These are phyloP conservation scores for Psylliodes chrysocephalus DNA, from an alignment of 2,888 invertebrate genomes.

Conservation along the genomic window DNA sequence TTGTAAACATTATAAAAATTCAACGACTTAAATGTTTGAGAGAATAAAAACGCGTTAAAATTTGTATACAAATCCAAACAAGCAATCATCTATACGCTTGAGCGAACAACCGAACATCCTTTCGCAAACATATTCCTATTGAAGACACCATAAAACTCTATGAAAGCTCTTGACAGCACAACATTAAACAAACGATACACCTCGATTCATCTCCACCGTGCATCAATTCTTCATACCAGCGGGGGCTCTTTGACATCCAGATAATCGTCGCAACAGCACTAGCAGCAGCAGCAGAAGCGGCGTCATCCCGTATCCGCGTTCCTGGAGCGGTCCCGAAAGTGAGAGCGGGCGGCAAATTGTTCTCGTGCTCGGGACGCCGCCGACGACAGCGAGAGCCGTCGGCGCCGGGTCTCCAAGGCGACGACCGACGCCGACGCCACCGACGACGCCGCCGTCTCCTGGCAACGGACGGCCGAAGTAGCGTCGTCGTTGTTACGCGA, in stretches of 20 bases:
- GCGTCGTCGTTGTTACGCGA: slow-evolving; percentile 7
- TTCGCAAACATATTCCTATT: too few species aligned
- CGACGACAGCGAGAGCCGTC: slow-evolving; percentile 58
- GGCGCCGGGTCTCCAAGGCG: slow-evolving; percentile 69
- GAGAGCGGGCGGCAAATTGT: slow-evolving; percentile 34
- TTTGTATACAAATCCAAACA: too few species aligned
- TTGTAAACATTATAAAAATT: too few species aligned
- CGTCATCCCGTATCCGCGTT: background rate
- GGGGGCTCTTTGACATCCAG: background rate
- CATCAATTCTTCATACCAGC: background rate
- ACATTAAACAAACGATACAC: background rate
- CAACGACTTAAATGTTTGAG: too few species aligned
- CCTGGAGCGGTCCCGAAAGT: slow-evolving; percentile 38
- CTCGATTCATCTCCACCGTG: background rate
- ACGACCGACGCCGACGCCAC: slow-evolving; percentile 61
- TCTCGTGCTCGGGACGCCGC: slow-evolving; percentile 59
- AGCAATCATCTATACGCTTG: too few species aligned
- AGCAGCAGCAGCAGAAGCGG: too few species aligned
- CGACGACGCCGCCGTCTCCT: slow-evolving; percentile 48
- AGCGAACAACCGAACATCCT: too few species aligned
- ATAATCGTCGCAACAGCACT: background rate
- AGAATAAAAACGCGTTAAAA: too few species aligned
- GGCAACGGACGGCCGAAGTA: slow-evolving; percentile 39
- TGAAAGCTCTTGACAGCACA: too few species aligned
- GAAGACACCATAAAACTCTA: too few species aligned